These are phyloP conservation scores for Hyposmocoma kahamanoa DNA, from an alignment of 1,140 invertebrate genomes.

Conservation along the genomic window DNA sequence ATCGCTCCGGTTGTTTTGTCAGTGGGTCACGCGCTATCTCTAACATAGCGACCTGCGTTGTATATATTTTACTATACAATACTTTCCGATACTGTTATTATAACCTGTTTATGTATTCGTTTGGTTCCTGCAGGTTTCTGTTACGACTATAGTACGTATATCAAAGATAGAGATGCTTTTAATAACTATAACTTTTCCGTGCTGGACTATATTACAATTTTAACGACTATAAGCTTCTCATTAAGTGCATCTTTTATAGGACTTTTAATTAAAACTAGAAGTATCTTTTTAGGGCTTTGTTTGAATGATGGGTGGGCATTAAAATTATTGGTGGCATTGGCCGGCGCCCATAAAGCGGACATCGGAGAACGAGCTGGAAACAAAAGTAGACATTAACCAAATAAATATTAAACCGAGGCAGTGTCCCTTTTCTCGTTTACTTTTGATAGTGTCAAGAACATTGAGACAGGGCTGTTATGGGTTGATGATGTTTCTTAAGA, in stretches of 20 bases:
- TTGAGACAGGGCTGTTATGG: slow-evolving; percentile 3
- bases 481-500: no score
- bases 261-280: slow-evolving; percentile 1
- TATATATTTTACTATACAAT: no score
- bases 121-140: no score
- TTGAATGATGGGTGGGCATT: slow-evolving; percentile 19
- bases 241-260: no score
- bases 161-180: no score
- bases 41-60: no score
- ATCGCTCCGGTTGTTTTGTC: slow-evolving; percentile 49
- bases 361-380: slow-evolving; percentile 24
- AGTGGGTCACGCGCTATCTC: slow-evolving; percentile 45
- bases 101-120: no score
- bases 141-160: no score
- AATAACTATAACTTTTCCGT: no score
- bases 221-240: no score
- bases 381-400: slow-evolving; percentile 42
- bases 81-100: no score
- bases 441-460: slow-evolving; percentile 14
- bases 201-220: no score
- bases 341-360: slow-evolving; percentile 16
- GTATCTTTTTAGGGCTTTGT: slow-evolving; percentile 9
- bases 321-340: slow-evolving; percentile 23
- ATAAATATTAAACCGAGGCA: slow-evolving; percentile 33
- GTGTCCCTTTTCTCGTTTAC: slow-evolving; percentile 32